Percentiles rank a stretch among this genome's conserved stretches.
Conservation (phyloP, 2,888 invertebrate genomes). For the Hyles lineata region DNA sequence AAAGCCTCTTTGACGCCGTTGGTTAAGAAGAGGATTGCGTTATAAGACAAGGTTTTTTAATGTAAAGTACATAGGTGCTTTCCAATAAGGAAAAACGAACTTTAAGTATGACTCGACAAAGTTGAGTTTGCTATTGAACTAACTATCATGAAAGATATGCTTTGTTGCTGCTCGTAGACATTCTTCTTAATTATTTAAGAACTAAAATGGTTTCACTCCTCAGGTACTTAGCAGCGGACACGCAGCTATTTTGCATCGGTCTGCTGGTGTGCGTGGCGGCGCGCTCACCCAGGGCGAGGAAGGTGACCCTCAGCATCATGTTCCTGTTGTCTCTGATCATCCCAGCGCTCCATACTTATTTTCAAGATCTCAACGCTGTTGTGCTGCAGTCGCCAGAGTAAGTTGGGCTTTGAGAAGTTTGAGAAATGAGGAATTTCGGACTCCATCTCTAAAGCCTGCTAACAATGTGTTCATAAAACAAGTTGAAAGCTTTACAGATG, state of each 20-base stretch:
- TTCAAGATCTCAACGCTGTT: slow-evolving; percentile 67
- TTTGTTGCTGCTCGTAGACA: background rate
- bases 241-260: slow-evolving; percentile 72
- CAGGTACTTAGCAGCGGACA: slow-evolving; percentile 81
- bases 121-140: too few species aligned
- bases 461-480: too few species aligned
- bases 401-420: slow-evolving; percentile 42
- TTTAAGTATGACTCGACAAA: too few species aligned
- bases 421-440: background rate
- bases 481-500: background rate
- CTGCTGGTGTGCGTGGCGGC: slow-evolving; percentile 64
- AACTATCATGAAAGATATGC: background rate
- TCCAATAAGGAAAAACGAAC: too few species aligned
- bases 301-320: slow-evolving; percentile 48
- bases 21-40: too few species aligned
- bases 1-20: too few species aligned
- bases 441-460: background rate
- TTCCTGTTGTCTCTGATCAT: slow-evolving; percentile 54
- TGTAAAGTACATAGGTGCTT: too few species aligned
- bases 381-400: slow-evolving; percentile 77
- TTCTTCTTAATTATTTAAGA: too few species aligned
- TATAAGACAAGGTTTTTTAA: too few species aligned
- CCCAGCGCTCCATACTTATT: slow-evolving; percentile 67
- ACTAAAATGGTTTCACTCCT: background rate
- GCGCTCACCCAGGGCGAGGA: slow-evolving; percentile 49